Base-by-base conservation (phyloP, 2,113 vertebrate species). In the Clinocottus analis region DNA sequence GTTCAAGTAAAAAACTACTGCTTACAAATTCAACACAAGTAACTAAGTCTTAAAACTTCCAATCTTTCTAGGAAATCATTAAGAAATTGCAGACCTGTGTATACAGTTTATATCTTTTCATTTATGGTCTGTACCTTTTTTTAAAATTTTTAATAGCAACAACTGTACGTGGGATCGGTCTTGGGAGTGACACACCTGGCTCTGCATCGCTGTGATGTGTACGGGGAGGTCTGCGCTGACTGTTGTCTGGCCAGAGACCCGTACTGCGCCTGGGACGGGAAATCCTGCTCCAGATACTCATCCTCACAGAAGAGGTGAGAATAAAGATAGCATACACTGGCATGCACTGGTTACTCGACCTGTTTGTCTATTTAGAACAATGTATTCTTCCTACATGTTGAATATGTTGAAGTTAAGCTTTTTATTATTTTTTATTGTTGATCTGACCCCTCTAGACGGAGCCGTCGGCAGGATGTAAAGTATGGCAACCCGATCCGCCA, bases 211-310 rank as follows among this genome's bases (percentile, higher is more conserved):
- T 99, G 98, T 4, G 96, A 98, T 0, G 96, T 98, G 0, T 99
- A 99, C 0, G 98, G 98, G 6, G 97, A 97, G 21, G 98, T 95
- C 43, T 99, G 98, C 3, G 97, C 98, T 0, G 98, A 99, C 93
- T 99, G 98, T 94, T 99, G 98, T 89, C 95, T 99, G 10, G 98
- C 98, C 47, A 93, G 98, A 55, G 98, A 99, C 72, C 98, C 98
- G 0, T 99, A 99, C 93, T 99, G 98, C 0, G 98, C 98, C 90
- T 99, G 98, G 98, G 98, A 99, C 0, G 98, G 98, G 77, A 99
- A 97, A 51, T 96, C 97, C 89, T 99, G 98, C 91, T 97, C 97
- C 66, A 96, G 98, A 83, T 99, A 99, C 90, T 99, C 97, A 0
- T 95, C 96, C 1, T 99, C 97, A 17, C 97, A 97, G 84, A 99